Base-by-base conservation (phyloP, 1,140 invertebrate species). In the Neodiprion virginianus region DNA sequence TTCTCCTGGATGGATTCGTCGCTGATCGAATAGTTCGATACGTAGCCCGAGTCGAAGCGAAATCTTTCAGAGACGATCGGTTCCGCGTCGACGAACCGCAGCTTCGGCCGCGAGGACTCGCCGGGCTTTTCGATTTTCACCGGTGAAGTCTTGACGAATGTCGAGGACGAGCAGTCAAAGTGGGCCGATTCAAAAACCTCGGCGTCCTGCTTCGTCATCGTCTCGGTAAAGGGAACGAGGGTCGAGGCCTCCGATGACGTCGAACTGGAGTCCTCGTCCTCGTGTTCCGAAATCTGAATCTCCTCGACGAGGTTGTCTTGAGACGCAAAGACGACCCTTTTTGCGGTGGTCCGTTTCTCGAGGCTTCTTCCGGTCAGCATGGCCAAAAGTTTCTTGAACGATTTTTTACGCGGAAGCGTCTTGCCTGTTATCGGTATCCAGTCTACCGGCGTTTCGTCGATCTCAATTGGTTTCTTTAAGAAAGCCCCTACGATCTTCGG, bases 381-480 rank as follows among this genome's bases (percentile, higher is more conserved):
- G 9, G 79, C 76, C 7, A 84, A 17, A 0, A 86, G 48, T 47
- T 79, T 83, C 71, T 79, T 83, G 69, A 85, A 69, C 0, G 83
- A 83, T 14, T 65, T 79, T 14, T 82, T 85, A 0, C 79, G 74
- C 0, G 83, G 81, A 3, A 85, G n/a, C 17, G 79, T 85, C 66
- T 80, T 78, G 2, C 74, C 73, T 0, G 72, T 74, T 8, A 80
- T 49, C 1, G 83, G 82, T 8, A 84, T 79, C 83, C 84, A 85
- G 8, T 84, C 74, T 47, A 83, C 68, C 1, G 73, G 50, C 0
- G 77, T 81, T 10, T 84, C 75, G 12, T 83, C 78, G 0, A 85
- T 73, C 28, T 82, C 75, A 65, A 85, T 78, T 0, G 82, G 83
- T n/a, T 77, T 80, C 28, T 85, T 85, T 14, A 84, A 67, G 40